Evolutionary conservation across 1,140 invertebrate genomes (phyloP), one percentile per base, ranked within the genome.

Genomic region (Adelges cooleyi): DNA sequence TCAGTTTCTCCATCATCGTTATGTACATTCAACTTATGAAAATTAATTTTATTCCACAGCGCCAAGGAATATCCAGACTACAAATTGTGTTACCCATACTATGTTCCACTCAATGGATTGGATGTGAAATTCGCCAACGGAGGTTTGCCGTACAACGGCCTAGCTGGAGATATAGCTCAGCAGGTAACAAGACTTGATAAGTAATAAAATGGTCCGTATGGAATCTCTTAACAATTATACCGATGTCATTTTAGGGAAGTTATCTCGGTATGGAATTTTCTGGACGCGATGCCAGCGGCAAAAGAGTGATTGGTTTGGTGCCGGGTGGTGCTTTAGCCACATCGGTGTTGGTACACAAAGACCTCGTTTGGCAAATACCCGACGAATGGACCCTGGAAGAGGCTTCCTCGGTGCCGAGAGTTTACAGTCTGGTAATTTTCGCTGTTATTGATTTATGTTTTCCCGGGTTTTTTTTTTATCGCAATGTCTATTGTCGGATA

Each of bases 91-190:
- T 80, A 78, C 67, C 91, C 96, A 11, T 88, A 93, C 73, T 96
- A 92, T 76, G 85, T 92, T 4, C 86, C 94, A 20, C 80, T 98
- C 3, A 97, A 97, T 75, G 97, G 97, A 84, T 83, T 92, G 59
- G 94, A 98, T 74, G 85, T 97, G 25, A 97, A 97, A 92, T 76
- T 97, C 68, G 92, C 92, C 2, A 92, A 90, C 15, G 94, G 94
- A 66, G 93, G 95, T 75, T 78, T 98, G 23, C 87, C 91, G 27
- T n/a, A 33, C 20, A 62, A 62, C 4, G 56, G 56, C 18, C 18
- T 62, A 18, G 22, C 93, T 25, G 89, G 88, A 68, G 81, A 89
- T 73, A 74, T 88, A 38, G 84, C 85, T 10, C 81, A 81, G 51
- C 46, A 65, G 77, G 93, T 96, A 69, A 95, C 5, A 33, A 5